These are phyloP conservation scores for Orthochromis indermauri DNA, from an alignment of 2,113 vertebrate genomes.

Conservation along the genomic window DNA sequence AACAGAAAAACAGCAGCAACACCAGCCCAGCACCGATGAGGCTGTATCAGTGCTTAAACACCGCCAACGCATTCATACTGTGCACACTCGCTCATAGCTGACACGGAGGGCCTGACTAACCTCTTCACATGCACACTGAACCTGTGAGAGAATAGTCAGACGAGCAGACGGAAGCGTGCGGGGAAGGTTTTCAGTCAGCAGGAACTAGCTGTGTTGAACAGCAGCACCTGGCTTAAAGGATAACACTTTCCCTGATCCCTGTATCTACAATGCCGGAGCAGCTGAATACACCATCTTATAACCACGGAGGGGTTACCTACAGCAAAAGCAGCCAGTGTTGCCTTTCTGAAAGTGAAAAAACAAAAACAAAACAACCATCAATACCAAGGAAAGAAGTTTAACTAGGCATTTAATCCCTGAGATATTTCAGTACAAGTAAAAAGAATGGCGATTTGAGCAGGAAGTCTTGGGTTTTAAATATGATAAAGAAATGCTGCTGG, in stretches of 20 bases:
- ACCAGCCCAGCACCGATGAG: not conserved
- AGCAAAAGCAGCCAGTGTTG: not conserved
- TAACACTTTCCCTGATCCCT: conserved; percentile 43
- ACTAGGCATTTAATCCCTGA: not conserved
- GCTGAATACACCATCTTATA: conserved; percentile 34
- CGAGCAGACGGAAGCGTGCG: conserved; percentile 28
- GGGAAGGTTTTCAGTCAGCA: conserved; percentile 55
- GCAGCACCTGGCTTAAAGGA: conserved; percentile 59
- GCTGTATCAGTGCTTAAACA: not conserved
- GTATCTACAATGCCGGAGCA: conserved; percentile 6
- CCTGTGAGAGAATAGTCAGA: conserved; percentile 27
- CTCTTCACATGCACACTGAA: conserved; percentile 19
- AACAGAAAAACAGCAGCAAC: not conserved
- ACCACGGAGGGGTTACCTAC: conserved; percentile 9
- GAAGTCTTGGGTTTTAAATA: not conserved
- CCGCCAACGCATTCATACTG: not conserved
- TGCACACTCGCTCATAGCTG: conserved; percentile 1
- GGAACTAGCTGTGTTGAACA: conserved; percentile 49
- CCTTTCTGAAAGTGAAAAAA: conserved; percentile 6
- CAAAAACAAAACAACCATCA: not conserved
- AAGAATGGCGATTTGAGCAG: not conserved
- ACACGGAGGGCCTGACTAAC: conserved; percentile 25
- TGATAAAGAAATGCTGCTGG: not conserved
- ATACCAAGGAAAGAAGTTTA: not conserved
- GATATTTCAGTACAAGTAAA: not conserved